A percentile compares a stretch with the other conserved stretches of the same genome.
Conservation (phyloP, 2,888 invertebrate species). For the Chironomus tentans region DNA sequence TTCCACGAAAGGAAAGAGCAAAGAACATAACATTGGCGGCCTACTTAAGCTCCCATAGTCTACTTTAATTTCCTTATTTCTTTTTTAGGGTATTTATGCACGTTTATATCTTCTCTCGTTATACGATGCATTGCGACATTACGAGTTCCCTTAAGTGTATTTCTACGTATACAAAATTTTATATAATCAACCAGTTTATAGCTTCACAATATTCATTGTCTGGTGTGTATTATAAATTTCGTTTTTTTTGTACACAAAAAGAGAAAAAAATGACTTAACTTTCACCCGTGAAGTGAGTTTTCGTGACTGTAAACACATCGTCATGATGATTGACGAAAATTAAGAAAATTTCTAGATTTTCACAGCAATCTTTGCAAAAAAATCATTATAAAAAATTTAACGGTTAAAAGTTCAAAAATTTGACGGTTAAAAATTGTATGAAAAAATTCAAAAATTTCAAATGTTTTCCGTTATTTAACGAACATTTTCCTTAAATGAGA, state of each 20-base stretch:
- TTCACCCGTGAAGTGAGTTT: constrained; percentile 12
- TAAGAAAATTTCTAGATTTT: too few relatives aligned
- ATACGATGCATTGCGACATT: background rate
- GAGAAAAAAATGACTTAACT: constrained; percentile 3
- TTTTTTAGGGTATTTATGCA: background rate
- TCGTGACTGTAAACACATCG: background rate
- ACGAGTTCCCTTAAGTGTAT: background rate
- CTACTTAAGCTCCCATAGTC: background rate
- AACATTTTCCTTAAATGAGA: too few relatives aligned
- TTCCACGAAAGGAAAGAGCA: background rate
- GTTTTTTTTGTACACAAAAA: background rate
- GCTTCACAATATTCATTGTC: background rate
- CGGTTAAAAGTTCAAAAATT: too few relatives aligned
- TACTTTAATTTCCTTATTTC: constrained; percentile 2
- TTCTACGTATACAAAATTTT: background rate
- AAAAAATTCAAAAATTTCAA: too few relatives aligned
- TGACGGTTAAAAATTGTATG: too few relatives aligned
- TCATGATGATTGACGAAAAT: too few relatives aligned
- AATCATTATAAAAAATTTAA: too few relatives aligned
- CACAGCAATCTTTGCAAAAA: too few relatives aligned
- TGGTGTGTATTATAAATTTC: background rate
- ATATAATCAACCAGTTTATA: constrained; percentile 7
- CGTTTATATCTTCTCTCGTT: background rate
- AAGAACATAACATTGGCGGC: constrained; percentile 2
- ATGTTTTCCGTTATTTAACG: too few relatives aligned